A percentile compares a stretch with the other conserved stretches of the same genome.
phyloP scores from a whole-genome alignment of 2,888 invertebrate species.

The Marronus borbonicus region DNA sequence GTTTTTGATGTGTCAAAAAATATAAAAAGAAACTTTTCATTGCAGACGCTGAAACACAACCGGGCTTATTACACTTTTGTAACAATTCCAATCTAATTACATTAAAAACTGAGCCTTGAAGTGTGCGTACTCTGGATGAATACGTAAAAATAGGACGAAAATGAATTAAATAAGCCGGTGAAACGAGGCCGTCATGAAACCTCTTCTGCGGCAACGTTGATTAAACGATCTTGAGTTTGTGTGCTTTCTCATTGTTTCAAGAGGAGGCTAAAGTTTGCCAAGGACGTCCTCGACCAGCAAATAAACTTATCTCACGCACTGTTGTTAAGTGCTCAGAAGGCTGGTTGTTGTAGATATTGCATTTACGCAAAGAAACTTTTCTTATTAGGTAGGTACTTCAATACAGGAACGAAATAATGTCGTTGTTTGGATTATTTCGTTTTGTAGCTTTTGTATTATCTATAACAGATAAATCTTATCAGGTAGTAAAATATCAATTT shows the following conservation, averaged over 20 bases:
- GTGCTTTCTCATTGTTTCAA: constrained; percentile 9
- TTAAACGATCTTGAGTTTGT: constrained; percentile 28
- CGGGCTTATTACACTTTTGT: background rate
- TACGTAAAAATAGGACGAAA: background rate
- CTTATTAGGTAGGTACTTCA: background rate
- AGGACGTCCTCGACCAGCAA: background rate
- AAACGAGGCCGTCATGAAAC: background rate
- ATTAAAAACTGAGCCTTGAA: background rate
- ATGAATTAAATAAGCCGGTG: constrained; percentile 2
- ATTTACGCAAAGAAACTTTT: constrained; percentile 6
- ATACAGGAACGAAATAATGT: background rate
- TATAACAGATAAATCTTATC: no score
- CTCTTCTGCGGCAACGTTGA: background rate
- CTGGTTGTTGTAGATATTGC: constrained; percentile 8
- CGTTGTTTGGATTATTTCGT: no score
- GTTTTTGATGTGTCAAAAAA: background rate
- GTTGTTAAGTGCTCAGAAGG: background rate
- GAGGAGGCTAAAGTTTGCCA: background rate
- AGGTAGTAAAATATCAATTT: no score
- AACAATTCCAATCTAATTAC: background rate
- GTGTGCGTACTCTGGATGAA: background rate
- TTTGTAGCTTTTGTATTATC: no score
- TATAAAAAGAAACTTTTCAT: background rate
- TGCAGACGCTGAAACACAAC: background rate
- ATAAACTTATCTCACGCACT: background rate